A percentile compares a stretch with the other conserved stretches of the same genome.
These are phyloP conservation scores for Diplazon laetatorius DNA, from an alignment of 2,888 invertebrate genomes.

Conservation along the genomic window DNA sequence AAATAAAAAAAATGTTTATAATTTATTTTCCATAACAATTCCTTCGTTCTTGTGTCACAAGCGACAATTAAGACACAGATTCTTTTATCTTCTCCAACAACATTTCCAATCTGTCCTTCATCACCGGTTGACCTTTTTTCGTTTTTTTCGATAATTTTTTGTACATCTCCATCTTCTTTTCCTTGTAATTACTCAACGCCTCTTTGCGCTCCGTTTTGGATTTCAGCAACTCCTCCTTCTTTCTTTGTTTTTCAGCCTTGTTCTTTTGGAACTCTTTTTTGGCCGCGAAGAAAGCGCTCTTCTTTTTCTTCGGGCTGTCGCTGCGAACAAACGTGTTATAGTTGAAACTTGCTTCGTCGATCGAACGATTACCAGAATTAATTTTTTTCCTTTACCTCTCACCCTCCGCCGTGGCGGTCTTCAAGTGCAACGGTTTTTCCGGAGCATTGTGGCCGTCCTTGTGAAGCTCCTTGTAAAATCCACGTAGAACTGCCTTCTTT, in stretches of 20 bases:
- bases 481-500: constrained; percentile 84
- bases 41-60: not conserved
- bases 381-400: constrained; percentile 21
- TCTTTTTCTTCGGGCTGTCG: constrained; percentile 65
- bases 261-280: constrained; percentile 85
- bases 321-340: constrained; percentile 35
- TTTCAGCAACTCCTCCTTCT: constrained; percentile 83
- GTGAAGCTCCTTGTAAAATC: constrained; percentile 85
- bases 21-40: not conserved
- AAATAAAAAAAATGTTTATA: too few relatives aligned
- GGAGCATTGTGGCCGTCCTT: constrained; percentile 81
- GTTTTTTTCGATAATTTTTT: constrained; percentile 91
- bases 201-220: constrained; percentile 85
- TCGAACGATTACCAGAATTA: not conserved
- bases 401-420: constrained; percentile 20
- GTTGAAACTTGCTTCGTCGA: not conserved
- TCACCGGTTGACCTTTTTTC: constrained; percentile 92
- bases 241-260: constrained; percentile 84
- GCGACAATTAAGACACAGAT: constrained; percentile 47
- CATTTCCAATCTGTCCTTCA: constrained; percentile 91
- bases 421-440: constrained; percentile 7
- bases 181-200: constrained; percentile 87
- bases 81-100: constrained; percentile 90
- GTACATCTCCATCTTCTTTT: constrained; percentile 87
- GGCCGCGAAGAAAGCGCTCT: constrained; percentile 83